Percentiles rank a stretch among this genome's conserved stretches.
phyloP scores from a whole-genome alignment of 2,888 invertebrate genomes.

The Lepidochrysops patricia region DNA sequence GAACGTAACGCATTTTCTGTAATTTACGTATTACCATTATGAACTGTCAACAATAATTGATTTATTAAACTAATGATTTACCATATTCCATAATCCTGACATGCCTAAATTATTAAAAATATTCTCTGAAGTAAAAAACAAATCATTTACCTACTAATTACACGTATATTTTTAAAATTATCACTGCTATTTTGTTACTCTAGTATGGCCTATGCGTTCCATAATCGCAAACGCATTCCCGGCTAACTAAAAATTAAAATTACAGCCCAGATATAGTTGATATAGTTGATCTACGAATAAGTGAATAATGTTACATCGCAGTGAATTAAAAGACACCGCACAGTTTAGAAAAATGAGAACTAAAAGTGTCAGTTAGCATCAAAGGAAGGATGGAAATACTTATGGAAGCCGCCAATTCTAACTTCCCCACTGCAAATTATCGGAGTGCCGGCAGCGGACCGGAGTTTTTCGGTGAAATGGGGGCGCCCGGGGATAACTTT shows the following conservation, averaged over 20 bases:
- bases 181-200: too few relatives aligned
- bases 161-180: too few relatives aligned
- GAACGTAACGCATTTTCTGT: not conserved
- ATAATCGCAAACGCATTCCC: not conserved
- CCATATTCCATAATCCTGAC: too few relatives aligned
- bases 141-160: too few relatives aligned
- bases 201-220: too few relatives aligned
- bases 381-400: slow-evolving; percentile 67
- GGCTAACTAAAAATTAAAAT: not conserved
- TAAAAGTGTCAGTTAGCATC: slow-evolving; percentile 37
- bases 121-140: too few relatives aligned
- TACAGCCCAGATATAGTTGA: not conserved
- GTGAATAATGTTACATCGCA: slow-evolving; percentile 2
- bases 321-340: not conserved
- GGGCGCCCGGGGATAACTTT: slow-evolving; percentile 44
- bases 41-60: too few relatives aligned
- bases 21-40: too few relatives aligned
- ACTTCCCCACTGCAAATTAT: slow-evolving; percentile 55
- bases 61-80: not conserved
- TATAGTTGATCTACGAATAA: not conserved
- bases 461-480: slow-evolving; percentile 53
- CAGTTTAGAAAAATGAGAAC: slow-evolving; percentile 36
- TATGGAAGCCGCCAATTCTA: slow-evolving; percentile 64
- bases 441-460: slow-evolving; percentile 42
- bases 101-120: too few relatives aligned